Conservation (phyloP, 2,797 vertebrate genomes). For the Poeciliopsis infans region DNA sequence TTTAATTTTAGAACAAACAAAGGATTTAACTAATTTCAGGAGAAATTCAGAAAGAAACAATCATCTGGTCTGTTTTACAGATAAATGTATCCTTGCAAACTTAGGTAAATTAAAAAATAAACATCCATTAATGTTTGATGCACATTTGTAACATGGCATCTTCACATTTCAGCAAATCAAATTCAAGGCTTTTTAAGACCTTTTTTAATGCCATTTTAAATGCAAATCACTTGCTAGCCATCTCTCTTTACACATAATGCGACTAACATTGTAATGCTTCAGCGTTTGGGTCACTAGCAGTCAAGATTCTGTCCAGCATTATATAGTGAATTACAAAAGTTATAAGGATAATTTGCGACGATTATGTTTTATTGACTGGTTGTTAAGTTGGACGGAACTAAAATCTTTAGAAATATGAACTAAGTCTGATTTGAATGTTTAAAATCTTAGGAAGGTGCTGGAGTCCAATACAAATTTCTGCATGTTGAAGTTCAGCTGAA, state of each 20-base stretch:
- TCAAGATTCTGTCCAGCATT: not conserved
- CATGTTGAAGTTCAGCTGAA: not conserved
- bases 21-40: not conserved
- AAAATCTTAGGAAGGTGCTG: not conserved
- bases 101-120: not conserved
- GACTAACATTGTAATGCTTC: no score
- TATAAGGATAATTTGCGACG: not conserved
- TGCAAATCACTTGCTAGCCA: no score
- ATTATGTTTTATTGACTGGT: not conserved
- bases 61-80: not conserved
- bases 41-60: not conserved
- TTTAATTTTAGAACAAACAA: slow-evolving; percentile 7
- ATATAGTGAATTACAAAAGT: not conserved
- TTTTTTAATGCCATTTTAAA: no score
- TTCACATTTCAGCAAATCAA: no score
- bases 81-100: not conserved
- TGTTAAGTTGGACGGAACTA: not conserved
- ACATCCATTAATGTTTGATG: not conserved
- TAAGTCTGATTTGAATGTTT: not conserved
- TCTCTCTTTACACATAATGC: no score
- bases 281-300: not conserved
- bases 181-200: no score
- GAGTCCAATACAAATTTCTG: not conserved
- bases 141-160: not conserved
- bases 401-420: not conserved